Evolutionary conservation across 2,797 vertebrate species (phyloP).

Genomic region (Coregonus ussuriensis): DNA sequence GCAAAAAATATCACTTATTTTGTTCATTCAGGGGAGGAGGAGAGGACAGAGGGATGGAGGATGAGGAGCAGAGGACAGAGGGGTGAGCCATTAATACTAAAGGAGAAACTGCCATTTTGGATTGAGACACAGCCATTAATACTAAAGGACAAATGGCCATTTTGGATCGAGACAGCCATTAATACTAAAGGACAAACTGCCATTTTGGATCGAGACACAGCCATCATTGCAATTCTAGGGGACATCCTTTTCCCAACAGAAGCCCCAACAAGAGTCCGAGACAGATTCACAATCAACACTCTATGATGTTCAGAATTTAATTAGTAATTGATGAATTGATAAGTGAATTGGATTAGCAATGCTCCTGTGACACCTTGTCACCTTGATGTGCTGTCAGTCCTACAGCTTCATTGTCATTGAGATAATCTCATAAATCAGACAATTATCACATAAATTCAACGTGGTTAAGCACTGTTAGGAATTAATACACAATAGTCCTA

Average conservation of each 20-base stretch:
- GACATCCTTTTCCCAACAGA: neutral
- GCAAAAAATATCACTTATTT: neutral
- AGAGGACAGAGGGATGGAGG: too few relatives aligned
- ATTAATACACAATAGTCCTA: neutral
- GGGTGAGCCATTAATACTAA: neutral
- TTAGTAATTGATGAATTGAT: neutral
- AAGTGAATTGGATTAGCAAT: neutral
- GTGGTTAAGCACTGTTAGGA: neutral
- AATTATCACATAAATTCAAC: neutral
- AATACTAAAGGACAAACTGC: too few relatives aligned
- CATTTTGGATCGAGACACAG: neutral
- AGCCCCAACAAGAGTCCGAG: neutral
- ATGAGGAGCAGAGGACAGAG: neutral
- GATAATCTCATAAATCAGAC: neutral
- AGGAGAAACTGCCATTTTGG: too few relatives aligned
- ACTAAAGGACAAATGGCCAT: too few relatives aligned
- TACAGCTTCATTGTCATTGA: neutral
- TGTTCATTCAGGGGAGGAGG: neutral
- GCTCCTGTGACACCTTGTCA: neutral
- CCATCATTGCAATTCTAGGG: too few relatives aligned
- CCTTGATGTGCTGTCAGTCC: neutral
- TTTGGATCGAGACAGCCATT: too few relatives aligned
- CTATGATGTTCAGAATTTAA: neutral
- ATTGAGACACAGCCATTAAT: too few relatives aligned
- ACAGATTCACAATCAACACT: neutral